Conservation (phyloP, 1,140 invertebrate genomes). For the Galleria mellonella region DNA sequence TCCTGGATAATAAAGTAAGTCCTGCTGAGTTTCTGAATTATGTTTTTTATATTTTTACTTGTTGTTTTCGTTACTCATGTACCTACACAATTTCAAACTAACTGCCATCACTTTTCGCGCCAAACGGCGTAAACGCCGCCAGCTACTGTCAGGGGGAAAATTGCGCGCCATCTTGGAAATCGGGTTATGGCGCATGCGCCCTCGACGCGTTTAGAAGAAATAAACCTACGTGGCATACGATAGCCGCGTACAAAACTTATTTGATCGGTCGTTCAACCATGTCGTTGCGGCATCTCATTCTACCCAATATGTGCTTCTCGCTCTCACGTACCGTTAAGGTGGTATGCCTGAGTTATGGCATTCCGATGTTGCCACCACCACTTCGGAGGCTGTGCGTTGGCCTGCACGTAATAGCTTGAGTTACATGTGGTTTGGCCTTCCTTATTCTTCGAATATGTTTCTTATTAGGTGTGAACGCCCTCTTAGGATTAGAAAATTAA, state of each 20-base stretch:
- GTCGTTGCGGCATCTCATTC: constrained; percentile 38
- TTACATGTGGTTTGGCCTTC: constrained; percentile 52
- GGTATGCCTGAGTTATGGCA: constrained; percentile 66
- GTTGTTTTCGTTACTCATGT: no score
- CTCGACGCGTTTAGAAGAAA: constrained; percentile 61
- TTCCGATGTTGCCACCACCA: constrained; percentile 64
- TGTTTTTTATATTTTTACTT: no score
- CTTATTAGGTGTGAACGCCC: constrained; percentile 43
- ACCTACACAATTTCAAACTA: constrained; percentile 24
- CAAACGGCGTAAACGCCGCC: constrained; percentile 8
- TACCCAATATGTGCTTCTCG: constrained; percentile 33
- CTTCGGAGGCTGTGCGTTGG: constrained; percentile 52
- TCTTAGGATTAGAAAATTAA: constrained; percentile 42
- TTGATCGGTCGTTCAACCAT: constrained; percentile 73
- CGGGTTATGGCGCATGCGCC: constrained; percentile 40
- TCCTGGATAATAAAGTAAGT: no score
- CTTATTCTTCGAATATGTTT: constrained; percentile 41
- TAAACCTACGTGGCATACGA: constrained; percentile 67
- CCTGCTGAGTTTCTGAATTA: no score
- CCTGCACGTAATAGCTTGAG: constrained; percentile 37
- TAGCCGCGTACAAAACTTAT: constrained; percentile 66
- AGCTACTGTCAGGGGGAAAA: constrained; percentile 20
- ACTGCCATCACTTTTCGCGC: constrained; percentile 29
- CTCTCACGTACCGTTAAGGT: constrained; percentile 66
- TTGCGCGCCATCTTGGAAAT: constrained; percentile 52